These are phyloP conservation scores for Charadrius vociferus DNA, from an alignment of 2,113 vertebrate genomes.

Conservation along the genomic window DNA sequence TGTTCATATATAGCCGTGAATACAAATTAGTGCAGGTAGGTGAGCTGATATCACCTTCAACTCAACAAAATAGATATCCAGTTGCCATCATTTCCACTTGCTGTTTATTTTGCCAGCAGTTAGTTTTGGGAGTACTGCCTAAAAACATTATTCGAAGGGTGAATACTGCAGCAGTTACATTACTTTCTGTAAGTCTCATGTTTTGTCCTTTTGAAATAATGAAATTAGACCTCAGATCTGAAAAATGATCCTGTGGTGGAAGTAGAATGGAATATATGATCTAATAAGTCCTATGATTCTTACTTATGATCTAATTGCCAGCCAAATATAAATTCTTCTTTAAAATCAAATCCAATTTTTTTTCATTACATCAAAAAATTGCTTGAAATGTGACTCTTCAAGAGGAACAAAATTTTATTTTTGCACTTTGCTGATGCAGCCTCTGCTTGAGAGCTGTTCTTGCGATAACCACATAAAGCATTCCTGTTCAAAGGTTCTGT, in stretches of 20 bases:
- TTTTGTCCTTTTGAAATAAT: constrained; percentile 52
- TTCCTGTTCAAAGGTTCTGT: constrained; percentile 43
- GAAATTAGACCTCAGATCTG: constrained; percentile 6
- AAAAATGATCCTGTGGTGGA: constrained; percentile 31
- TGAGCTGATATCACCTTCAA: background rate
- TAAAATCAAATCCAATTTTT: constrained; percentile 43
- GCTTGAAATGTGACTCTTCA: background rate
- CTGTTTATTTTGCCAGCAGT: background rate
- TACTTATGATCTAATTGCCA: constrained; percentile 33
- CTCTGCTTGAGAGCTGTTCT: background rate
- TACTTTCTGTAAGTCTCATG: background rate
- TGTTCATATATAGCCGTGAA: background rate
- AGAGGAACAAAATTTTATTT: background rate
- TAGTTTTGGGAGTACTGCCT: background rate
- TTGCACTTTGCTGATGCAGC: background rate
- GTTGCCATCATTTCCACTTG: background rate
- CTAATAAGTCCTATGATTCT: constrained; percentile 25
- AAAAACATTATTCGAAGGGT: background rate
- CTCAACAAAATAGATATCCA: background rate
- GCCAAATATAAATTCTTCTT: constrained; percentile 53
- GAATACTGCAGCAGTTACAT: background rate
- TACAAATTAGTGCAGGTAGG: background rate
- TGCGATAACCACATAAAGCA: constrained; percentile 21
- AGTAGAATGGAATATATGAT: constrained; percentile 25
- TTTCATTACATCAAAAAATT: background rate